These are phyloP conservation scores for Leptinotarsa rubiginosa DNA, from an alignment of 2,888 invertebrate genomes.

Conservation along the genomic window DNA sequence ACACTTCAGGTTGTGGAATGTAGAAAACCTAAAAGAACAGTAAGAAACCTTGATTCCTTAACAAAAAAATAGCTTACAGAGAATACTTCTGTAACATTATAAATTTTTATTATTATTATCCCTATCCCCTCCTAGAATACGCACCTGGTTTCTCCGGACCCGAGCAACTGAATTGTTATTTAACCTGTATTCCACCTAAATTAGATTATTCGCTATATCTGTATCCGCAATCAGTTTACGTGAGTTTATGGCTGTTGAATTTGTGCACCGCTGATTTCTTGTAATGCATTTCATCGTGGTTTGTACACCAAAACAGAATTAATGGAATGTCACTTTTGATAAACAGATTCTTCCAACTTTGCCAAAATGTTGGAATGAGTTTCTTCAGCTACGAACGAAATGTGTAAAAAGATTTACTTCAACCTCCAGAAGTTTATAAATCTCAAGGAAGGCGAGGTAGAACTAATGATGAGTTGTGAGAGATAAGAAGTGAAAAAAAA, in stretches of 20 bases:
- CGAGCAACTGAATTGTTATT: slow-evolving; percentile 5
- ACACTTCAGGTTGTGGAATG: no score
- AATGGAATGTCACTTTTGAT: not conserved
- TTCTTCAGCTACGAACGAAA: not conserved
- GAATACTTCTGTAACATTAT: no score
- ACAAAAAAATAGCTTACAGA: no score
- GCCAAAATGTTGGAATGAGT: not conserved
- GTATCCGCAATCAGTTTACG: slow-evolving; percentile 9
- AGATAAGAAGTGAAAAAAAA: no score
- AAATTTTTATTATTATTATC: no score
- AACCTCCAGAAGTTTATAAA: not conserved
- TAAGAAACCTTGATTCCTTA: no score
- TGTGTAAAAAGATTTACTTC: not conserved
- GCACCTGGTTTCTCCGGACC: not conserved
- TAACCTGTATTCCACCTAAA: not conserved
- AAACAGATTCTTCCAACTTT: not conserved
- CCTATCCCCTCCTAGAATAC: no score
- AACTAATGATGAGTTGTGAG: not conserved
- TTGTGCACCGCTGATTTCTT: not conserved
- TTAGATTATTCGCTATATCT: slow-evolving; percentile 12
- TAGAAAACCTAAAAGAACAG: no score
- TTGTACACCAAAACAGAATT: not conserved
- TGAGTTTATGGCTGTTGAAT: not conserved
- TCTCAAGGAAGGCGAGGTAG: not conserved
- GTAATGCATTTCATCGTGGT: not conserved